phyloP scores from a whole-genome alignment of 2,113 vertebrate genomes.

The Ciconia maguari region DNA sequence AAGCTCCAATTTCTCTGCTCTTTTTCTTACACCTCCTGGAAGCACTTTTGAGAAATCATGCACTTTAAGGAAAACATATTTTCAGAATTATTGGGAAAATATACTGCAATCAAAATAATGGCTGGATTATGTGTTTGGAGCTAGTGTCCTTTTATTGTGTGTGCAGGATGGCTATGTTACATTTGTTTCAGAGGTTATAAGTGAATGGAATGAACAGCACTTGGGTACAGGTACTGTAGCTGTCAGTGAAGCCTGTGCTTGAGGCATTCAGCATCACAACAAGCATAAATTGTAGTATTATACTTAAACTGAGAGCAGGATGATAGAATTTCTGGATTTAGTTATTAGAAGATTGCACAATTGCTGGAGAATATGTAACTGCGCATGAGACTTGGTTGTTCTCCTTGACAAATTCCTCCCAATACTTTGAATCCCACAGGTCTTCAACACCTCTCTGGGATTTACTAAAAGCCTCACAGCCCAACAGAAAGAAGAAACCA shows the following conservation, averaged over 20 bases:
- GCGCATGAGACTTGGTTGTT: background rate
- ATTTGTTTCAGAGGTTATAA: background rate
- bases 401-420: background rate
- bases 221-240: background rate
- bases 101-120: constrained; percentile 3
- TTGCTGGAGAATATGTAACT: background rate
- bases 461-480: background rate
- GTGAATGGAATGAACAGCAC: background rate
- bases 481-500: background rate
- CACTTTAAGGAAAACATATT: background rate
- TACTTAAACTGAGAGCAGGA: background rate
- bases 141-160: background rate
- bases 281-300: background rate
- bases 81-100: background rate
- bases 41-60: background rate
- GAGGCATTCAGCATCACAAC: background rate
- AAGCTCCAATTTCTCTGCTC: background rate
- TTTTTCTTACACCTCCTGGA: constrained; percentile 13
- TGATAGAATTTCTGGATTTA: background rate
- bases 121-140: background rate
- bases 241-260: background rate
- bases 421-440: background rate
- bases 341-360: background rate
- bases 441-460: background rate
- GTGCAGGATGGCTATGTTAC: background rate